Conservation (phyloP, 2,888 invertebrate genomes). For the Eudemis profundana region DNA sequence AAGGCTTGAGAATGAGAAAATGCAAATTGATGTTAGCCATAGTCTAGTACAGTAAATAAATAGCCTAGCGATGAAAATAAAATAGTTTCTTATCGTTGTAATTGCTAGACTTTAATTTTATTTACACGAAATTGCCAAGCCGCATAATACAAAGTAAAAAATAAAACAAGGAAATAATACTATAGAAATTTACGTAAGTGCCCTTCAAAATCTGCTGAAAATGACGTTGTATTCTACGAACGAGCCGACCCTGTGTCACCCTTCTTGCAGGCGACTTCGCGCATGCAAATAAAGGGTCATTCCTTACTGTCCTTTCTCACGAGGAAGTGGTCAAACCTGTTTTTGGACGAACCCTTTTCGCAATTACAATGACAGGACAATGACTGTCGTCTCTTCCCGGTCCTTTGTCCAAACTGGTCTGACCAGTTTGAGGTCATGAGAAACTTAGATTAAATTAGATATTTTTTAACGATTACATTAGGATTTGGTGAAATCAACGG, state of each 20-base stretch:
- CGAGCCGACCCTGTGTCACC: slow-evolving; percentile 52
- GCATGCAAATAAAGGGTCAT: slow-evolving; percentile 79
- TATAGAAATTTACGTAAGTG: too few relatives aligned
- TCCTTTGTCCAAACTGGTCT: slow-evolving; percentile 79
- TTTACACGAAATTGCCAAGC: too few relatives aligned
- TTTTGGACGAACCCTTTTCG: slow-evolving; percentile 71
- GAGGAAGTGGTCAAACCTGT: slow-evolving; percentile 75
- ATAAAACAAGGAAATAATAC: too few relatives aligned
- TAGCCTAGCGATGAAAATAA: too few relatives aligned
- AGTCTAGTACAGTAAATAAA: too few relatives aligned
- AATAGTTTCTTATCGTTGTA: too few relatives aligned
- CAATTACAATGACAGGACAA: slow-evolving; percentile 59
- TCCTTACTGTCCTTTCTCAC: slow-evolving; percentile 74
- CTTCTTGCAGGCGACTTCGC: slow-evolving; percentile 23
- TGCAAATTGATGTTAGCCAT: too few relatives aligned
- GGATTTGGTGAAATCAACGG: background rate
- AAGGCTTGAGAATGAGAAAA: too few relatives aligned
- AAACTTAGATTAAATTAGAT: slow-evolving; percentile 49
- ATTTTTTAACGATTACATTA: slow-evolving; percentile 8
- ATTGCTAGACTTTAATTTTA: too few relatives aligned
- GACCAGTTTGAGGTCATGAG: slow-evolving; percentile 70
- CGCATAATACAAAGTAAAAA: too few relatives aligned
- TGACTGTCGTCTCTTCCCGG: slow-evolving; percentile 58
- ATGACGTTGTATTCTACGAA: slow-evolving; percentile 13
- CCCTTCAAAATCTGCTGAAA: too few relatives aligned